Evolutionary conservation across 2,888 invertebrate genomes (phyloP), one percentile per base, ranked within the genome.

Genomic region (Seira musarum): DNA sequence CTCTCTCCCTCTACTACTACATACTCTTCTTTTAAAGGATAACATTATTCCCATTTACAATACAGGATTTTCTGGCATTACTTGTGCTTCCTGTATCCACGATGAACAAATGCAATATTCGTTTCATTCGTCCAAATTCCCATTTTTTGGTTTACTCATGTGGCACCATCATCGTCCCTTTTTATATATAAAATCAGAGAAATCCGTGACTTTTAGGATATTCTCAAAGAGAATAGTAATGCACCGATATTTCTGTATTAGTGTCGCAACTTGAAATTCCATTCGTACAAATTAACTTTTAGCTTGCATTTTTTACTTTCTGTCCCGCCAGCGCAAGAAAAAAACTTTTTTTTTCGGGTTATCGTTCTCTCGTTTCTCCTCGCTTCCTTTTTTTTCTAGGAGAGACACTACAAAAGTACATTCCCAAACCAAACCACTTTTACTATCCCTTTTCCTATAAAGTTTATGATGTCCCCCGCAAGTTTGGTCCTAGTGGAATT

Each of bases 161-260:
- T n/a, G n/a, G n/a, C n/a, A n/a, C 40, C 46, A 40, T 21, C 21
- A 40, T 10, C 21, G 17, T 13, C 35, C 19, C 21, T 57, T 68
- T 68, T n/a, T 13, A n/a, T 21, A 40, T 24, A 70, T 15, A 13
- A 25, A 40, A 2, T 22, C 6, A 21, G n/a, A 35, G 25, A 61
- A 40, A n/a, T n/a, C n/a, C n/a, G 22, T 25, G 13, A 17, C 8
- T 6, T 6, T 60, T 13, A 6, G 60, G 40, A 40, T 40, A 8
- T 40, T 22, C 8, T 15, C 63, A 63, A 63, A 63, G 21, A 63
- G 6, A 70, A 63, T 30, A 49, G 63, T 40, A 63, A 67, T 80
- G 68, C 73, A 64, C 78, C 82, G 83, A 85, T 85, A 85, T 85
- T 83, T 85, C 82, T 84, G 83, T 81, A 84, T 84, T 85, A 85